Conservation (phyloP, 2,797 vertebrate species). For the Chanos chanos region DNA sequence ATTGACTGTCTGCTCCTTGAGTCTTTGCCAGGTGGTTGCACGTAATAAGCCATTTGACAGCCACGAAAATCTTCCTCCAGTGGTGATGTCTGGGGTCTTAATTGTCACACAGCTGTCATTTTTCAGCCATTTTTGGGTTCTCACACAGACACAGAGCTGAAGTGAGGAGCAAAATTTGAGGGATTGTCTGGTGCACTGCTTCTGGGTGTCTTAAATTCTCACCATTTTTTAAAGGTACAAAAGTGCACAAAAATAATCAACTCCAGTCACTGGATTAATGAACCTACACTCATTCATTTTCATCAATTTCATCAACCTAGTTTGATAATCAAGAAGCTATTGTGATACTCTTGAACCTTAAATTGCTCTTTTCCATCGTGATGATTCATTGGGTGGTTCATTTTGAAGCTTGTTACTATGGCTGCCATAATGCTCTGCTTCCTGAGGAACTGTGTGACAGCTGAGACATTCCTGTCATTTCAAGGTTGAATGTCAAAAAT, state of each 20-base stretch:
- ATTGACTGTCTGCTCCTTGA: constrained; percentile 42
- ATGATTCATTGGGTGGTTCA: constrained; percentile 37
- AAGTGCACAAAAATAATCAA: background rate
- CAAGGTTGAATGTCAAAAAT: constrained; percentile 24
- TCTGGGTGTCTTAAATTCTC: constrained; percentile 33
- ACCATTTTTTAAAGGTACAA: constrained; percentile 23
- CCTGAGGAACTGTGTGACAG: constrained; percentile 32
- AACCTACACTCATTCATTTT: constrained; percentile 6
- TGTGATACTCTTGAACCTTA: no score
- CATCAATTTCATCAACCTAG: background rate
- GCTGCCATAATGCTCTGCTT: constrained; percentile 11
- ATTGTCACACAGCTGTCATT: constrained; percentile 56
- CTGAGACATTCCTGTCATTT: constrained; percentile 34
- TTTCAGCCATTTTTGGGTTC: constrained; percentile 38
- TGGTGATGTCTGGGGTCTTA: constrained; percentile 42
- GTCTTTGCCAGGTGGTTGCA: constrained; percentile 46
- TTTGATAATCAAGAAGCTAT: constrained; percentile 10
- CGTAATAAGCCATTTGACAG: constrained; percentile 48
- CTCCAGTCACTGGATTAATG: background rate
- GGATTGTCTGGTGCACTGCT: constrained; percentile 38
- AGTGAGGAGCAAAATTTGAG: constrained; percentile 37
- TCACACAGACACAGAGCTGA: constrained; percentile 17
- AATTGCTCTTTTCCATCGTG: constrained; percentile 17
- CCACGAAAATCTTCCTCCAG: constrained; percentile 43
- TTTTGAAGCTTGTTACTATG: background rate